Evolutionary conservation across 2,888 invertebrate genomes (phyloP), one percentile per base, ranked within the genome.

Genomic region (Caenorhabditis panamensis): DNA sequence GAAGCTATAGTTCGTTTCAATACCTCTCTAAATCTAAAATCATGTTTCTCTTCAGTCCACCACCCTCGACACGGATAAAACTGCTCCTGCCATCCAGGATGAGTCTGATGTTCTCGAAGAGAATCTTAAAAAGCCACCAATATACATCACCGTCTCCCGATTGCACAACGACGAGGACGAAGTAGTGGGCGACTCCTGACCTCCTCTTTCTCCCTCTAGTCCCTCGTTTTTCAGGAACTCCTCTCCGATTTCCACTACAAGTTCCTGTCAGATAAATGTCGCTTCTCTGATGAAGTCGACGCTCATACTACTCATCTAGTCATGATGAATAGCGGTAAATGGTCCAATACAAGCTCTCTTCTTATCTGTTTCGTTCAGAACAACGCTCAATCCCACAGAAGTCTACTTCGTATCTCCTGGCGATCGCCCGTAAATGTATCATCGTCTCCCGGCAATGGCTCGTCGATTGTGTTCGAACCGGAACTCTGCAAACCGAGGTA

Each of bases 271-370:
- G 75, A 71, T 41, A 13, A 62, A 28, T 81, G 72, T 24, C 26
- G 67, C 28, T 75, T 83, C 26, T n/a, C 49, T 0, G 79, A 83
- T 9, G 71, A 76, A 4, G 68, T 83, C 11, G 47, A 41, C 11
- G 28, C 22, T 20, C 53, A 75, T 1, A 78, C 77, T 2, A 83
- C 83, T 16, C 83, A 83, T 81, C 51, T 83, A 22, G 81, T 83
- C 18, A 79, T 83, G 81, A 81, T 83, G 81, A 83, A 83, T 62
- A 81, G 80, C 47, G 79, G 78, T 79, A n/a, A n/a, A n/a, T n/a
- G n/a, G n/a, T n/a, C n/a, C n/a, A n/a, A n/a, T n/a, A n/a, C n/a
- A 18, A n/a, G 37, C 51, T 13, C n/a, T 53, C 22, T 61, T 61
- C 22, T 26, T 36, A 16, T 2, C 28, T 18, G 11, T 54, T 37